A percentile compares a stretch with the other conserved stretches of the same genome.
These are phyloP conservation scores for Melanocharis versteri DNA, from an alignment of 2,113 vertebrate genomes.

Conservation along the genomic window DNA sequence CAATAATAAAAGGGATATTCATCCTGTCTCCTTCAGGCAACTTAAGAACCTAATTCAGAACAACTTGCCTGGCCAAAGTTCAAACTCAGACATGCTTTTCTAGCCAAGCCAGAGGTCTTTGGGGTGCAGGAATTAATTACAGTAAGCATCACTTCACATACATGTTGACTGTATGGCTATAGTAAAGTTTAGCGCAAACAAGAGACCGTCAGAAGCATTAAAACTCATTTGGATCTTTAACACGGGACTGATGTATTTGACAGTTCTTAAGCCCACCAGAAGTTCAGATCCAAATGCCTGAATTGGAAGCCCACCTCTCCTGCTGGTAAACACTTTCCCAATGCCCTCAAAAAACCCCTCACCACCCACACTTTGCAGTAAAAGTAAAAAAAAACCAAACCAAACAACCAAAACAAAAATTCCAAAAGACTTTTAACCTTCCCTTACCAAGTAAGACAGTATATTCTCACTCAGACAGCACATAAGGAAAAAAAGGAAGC, in stretches of 20 bases:
- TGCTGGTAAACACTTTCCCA: background rate
- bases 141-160: rapidly evolving
- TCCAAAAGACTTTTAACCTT: background rate
- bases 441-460: background rate
- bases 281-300: background rate
- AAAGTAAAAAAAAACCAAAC: background rate
- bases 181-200: background rate
- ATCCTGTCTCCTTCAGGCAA: background rate
- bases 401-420: background rate
- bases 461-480: background rate
- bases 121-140: background rate
- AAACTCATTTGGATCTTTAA: background rate
- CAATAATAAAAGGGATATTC: background rate
- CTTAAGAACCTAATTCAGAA: background rate
- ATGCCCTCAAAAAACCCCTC: background rate
- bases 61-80: background rate
- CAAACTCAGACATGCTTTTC: background rate
- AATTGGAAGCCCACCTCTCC: background rate
- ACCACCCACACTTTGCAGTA: rapidly evolving
- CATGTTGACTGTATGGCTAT: background rate
- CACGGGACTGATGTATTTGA: background rate
- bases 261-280: background rate
- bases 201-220: background rate
- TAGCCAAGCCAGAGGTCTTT: background rate
- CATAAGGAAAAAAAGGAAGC: background rate